phyloP scores from a whole-genome alignment of 2,113 vertebrate genomes.

The Hydrochoerus hydrochaeris region DNA sequence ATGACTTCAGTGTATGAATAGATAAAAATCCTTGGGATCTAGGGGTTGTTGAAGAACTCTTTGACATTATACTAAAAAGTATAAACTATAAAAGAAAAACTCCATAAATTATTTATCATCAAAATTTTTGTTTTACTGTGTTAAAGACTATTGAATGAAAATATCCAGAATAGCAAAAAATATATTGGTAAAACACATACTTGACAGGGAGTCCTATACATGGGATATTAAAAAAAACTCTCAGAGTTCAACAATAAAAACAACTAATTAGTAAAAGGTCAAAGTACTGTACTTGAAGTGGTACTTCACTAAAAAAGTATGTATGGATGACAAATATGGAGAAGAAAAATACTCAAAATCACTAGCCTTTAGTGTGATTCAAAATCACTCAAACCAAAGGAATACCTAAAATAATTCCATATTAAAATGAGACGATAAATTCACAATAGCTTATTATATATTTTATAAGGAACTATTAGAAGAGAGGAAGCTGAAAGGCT shows the following conservation, averaged over 20 bases:
- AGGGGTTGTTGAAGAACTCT: not conserved
- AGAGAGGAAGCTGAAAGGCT: not conserved
- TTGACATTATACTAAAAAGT: not conserved
- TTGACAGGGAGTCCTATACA: not conserved
- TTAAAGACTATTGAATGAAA: constrained; percentile 16
- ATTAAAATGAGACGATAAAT: not conserved
- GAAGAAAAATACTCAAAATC: constrained; percentile 40
- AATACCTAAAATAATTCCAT: not conserved
- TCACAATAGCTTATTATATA: not conserved
- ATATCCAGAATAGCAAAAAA: not conserved
- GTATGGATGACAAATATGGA: not conserved
- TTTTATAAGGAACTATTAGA: not conserved
- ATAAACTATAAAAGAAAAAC: not conserved
- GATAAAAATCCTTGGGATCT: not conserved
- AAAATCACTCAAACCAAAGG: not conserved
- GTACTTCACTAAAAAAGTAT: not conserved
- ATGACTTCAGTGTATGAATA: not conserved
- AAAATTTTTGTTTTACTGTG: not conserved
- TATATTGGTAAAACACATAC: constrained; percentile 4
- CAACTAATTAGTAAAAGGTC: constrained; percentile 33
- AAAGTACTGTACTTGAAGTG: constrained; percentile 28
- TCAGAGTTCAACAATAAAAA: constrained; percentile 3
- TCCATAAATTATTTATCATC: not conserved
- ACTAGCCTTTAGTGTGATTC: constrained; percentile 14
- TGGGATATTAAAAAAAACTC: not conserved